Evolutionary conservation across 2,797 vertebrate genomes (phyloP), one percentile per base, ranked within the genome.

Genomic region (Halcyon chelicuti): DNA sequence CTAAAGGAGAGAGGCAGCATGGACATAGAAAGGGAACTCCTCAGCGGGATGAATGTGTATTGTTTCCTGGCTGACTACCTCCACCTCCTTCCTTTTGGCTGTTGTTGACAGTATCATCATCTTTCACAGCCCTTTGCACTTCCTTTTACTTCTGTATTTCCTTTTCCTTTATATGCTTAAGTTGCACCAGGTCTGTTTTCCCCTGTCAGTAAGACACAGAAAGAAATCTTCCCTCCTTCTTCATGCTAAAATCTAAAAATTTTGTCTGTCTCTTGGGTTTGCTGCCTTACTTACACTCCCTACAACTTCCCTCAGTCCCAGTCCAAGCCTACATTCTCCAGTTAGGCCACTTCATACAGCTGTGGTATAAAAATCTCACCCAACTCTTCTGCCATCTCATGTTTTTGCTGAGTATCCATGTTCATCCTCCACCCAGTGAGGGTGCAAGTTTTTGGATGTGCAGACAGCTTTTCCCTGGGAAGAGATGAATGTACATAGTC

Each of bases 61-160:
- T 86, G 68, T 86, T 95, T 94, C 33, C 75, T 88, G 88, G 74
- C 52, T 81, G 76, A 90, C 39, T 84, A 39, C 44, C 28, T 90
- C 29, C 16, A 77, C 37, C 49, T 96, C 67, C 71, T 93, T 93
- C 61, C 57, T 94, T 88, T 79, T 88, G 52, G 40, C 52, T 79
- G 31, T n/a, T 80, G 51, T 79, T 83, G 39, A 76, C 86, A 88
- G 14, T 52, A 54, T 75, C 58, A 31, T 62, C 52, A 54, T 87
- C 44, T 67, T 93, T 74, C 52, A 61, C 29, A 65, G 79, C 37
- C 42, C 47, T 70, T 79, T 85, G 40, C 21, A 23, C 52, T 92
- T 95, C 66, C 33, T 90, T 90, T 88, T 75, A 23, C 10, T 75
- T 86, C 46, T 88, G 46, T 77, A 23, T 83, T 92, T 93, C 72